Percentiles rank a stretch among this genome's conserved stretches.
Conservation (phyloP, 2,797 vertebrate genomes). For the Enteromius treurensis region DNA sequence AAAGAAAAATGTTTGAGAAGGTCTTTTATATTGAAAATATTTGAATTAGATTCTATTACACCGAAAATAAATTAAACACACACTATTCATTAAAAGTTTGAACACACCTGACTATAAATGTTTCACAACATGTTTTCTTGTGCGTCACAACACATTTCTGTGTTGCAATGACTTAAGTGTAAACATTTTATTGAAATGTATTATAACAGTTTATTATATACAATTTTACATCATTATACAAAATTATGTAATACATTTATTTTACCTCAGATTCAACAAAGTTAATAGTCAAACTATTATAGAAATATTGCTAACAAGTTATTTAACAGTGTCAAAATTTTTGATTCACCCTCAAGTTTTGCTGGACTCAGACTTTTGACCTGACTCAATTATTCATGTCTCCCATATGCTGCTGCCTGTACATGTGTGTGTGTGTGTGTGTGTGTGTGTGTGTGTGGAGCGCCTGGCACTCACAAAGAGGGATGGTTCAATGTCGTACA, state of each 20-base stretch:
- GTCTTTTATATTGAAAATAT: neutral
- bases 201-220: neutral
- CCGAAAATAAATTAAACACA: neutral
- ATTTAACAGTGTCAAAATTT: conserved; percentile 37
- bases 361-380: conserved; percentile 71
- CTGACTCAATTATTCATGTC: conserved; percentile 81
- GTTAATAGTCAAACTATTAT: neutral
- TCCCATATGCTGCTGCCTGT: conserved; percentile 76
- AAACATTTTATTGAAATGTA: neutral
- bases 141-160: neutral
- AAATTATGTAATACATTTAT: neutral
- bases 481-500: conserved; percentile 66
- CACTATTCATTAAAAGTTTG: neutral
- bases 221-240: neutral
- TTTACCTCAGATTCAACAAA: no score
- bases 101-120: neutral
- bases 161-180: no score
- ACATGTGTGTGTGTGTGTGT: conserved; percentile 38
- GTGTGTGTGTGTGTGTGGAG: conserved; percentile 51
- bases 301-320: neutral
- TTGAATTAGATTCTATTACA: neutral
- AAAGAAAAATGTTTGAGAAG: neutral
- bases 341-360: conserved; percentile 33
- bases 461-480: conserved; percentile 74
- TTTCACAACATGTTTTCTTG: neutral